A percentile compares a stretch with the other conserved stretches of the same genome.
Conservation (phyloP, 2,888 invertebrate genomes). For the Drosophila cyrtoloma region DNA sequence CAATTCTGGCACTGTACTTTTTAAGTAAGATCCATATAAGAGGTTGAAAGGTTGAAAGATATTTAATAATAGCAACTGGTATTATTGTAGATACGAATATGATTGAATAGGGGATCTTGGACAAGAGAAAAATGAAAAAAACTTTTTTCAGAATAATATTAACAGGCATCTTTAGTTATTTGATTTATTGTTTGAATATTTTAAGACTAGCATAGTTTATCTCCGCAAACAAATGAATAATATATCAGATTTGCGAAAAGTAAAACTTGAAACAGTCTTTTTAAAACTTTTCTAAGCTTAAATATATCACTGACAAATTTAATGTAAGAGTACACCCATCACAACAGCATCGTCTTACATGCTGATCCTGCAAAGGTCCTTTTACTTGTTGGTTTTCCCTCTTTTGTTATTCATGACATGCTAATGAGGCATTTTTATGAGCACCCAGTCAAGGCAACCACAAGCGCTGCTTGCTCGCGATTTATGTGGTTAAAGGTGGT, state of each 20-base stretch:
- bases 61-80: background rate
- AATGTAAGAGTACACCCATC: background rate
- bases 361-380: constrained; percentile 4
- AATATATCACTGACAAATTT: constrained; percentile 1
- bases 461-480: constrained; percentile 4
- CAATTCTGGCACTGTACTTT: constrained; percentile 1
- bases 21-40: background rate
- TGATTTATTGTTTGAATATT: background rate
- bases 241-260: background rate
- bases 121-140: background rate
- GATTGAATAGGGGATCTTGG: background rate
- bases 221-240: constrained; percentile 3
- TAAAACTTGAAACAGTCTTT: background rate
- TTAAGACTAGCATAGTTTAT: background rate
- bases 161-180: background rate
- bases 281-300: background rate
- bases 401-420: constrained; percentile 27
- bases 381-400: constrained; percentile 5
- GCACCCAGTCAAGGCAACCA: constrained; percentile 7
- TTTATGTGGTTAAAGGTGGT: constrained; percentile 24
- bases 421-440: constrained; percentile 32
- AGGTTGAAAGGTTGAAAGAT: no score
- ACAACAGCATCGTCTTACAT: background rate
- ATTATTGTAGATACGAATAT: background rate
- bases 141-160: background rate